A percentile compares a stretch with the other conserved stretches of the same genome.
phyloP scores from a whole-genome alignment of 1,140 invertebrate species.

The Lasioglossum baleicum region DNA sequence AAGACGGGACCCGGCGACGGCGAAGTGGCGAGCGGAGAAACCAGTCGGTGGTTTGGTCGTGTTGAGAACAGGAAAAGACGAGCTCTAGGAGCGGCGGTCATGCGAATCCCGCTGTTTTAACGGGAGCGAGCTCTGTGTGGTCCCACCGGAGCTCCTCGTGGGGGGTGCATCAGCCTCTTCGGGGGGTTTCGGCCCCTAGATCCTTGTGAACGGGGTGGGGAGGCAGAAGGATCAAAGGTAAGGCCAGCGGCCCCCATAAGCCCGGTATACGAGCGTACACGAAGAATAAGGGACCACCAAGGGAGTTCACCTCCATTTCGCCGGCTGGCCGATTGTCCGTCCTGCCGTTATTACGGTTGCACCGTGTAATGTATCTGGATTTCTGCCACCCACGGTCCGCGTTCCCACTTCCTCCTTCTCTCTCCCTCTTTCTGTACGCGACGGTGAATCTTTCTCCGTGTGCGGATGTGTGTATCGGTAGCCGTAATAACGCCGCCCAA shows the following conservation, averaged over 20 bases:
- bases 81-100: background rate
- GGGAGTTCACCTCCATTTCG: conserved; percentile 46
- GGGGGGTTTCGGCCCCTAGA: background rate
- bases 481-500: conserved; percentile 14
- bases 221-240: conserved; percentile 20
- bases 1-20: background rate
- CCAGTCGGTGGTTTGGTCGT: background rate
- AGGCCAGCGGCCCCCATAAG: conserved; percentile 7
- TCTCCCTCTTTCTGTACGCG: too few species aligned
- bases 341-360: conserved; percentile 34
- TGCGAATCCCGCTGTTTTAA: conserved; percentile 42
- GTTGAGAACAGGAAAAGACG: background rate
- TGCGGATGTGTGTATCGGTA: background rate
- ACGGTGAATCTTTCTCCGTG: too few species aligned
- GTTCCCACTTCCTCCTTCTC: background rate
- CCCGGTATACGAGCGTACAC: conserved; percentile 28
- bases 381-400: conserved; percentile 32
- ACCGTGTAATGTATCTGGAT: conserved; percentile 50
- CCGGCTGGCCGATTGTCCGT: conserved; percentile 29
- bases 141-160: conserved; percentile 6
- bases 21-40: background rate
- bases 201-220: background rate
- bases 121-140: conserved; percentile 23
- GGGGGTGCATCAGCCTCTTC: conserved; percentile 36
- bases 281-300: conserved; percentile 51